Conservation (phyloP, 2,113 vertebrate genomes). For the Lampris incognitus region DNA sequence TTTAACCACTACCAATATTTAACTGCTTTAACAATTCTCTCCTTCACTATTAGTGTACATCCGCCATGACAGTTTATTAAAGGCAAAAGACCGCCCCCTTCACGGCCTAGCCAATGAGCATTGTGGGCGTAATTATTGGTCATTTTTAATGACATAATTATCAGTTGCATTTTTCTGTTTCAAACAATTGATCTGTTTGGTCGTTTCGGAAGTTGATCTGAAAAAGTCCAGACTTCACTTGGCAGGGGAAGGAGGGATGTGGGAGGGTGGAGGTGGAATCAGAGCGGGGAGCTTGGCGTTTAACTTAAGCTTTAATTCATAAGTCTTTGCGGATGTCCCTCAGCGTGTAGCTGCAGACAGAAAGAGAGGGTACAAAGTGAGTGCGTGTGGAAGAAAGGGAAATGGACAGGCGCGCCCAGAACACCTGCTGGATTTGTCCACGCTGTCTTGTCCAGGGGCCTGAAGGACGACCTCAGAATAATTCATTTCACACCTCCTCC, state of each 20-base stretch:
- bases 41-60: too few relatives aligned
- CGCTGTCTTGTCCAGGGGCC: constrained; percentile 43
- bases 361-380: constrained; percentile 9
- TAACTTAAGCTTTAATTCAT: constrained; percentile 73
- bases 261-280: constrained; percentile 26
- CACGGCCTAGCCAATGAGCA: too few relatives aligned
- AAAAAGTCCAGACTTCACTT: constrained; percentile 64
- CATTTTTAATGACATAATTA: too few relatives aligned
- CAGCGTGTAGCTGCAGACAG: constrained; percentile 45
- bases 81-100: too few relatives aligned
- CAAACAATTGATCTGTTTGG: too few relatives aligned
- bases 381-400: constrained; percentile 31
- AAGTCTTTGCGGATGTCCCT: constrained; percentile 60
- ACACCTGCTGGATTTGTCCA: constrained; percentile 59
- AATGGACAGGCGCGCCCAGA: constrained; percentile 45
- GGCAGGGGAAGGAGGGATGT: constrained; percentile 51
- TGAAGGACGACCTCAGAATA: constrained; percentile 56
- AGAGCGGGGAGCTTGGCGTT: constrained; percentile 26
- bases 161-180: too few relatives aligned
- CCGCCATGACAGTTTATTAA: too few relatives aligned
- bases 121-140: too few relatives aligned
- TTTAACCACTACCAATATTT: too few relatives aligned
- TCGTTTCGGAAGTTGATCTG: too few relatives aligned
- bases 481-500: constrained; percentile 59
- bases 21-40: too few relatives aligned